Percentiles rank a stretch among this genome's conserved stretches.
Conservation (phyloP, 2,888 invertebrate species). For the Plemyria rubiginata region DNA sequence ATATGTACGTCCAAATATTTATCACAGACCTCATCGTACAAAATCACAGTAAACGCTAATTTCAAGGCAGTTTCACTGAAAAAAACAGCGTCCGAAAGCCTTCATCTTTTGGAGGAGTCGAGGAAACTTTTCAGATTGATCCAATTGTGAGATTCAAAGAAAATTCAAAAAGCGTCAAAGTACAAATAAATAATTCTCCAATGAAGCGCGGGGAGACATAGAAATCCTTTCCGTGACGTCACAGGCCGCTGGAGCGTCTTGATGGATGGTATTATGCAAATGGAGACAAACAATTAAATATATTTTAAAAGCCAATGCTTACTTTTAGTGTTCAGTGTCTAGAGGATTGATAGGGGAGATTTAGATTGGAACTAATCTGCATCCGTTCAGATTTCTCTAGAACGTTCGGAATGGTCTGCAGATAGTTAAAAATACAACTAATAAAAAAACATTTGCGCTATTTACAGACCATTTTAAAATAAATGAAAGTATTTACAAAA, state of each 20-base stretch:
- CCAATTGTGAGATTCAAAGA: conserved; percentile 20
- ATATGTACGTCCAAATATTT: no score
- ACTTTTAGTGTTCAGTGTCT: no score
- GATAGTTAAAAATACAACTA: no score
- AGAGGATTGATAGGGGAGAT: no score
- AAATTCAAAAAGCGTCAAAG: conserved; percentile 36
- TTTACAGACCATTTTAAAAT: no score
- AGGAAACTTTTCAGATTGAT: conserved; percentile 11
- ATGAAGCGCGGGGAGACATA: conserved; percentile 36
- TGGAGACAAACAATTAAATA: not conserved
- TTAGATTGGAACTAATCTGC: no score
- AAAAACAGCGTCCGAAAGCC: not conserved
- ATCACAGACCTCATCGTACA: not conserved
- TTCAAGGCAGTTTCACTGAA: not conserved
- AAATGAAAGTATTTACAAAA: no score
- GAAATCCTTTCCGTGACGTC: conserved; percentile 44
- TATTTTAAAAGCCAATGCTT: no score
- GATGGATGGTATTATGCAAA: conserved; percentile 19
- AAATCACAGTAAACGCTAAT: not conserved
- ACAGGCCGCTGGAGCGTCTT: conserved; percentile 33
- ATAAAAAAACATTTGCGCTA: no score
- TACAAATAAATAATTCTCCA: conserved; percentile 42
- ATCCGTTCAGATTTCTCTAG: no score
- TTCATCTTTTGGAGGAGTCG: not conserved
- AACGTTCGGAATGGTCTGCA: no score